Evolutionary conservation across 2,888 invertebrate genomes (phyloP), one percentile per base, ranked within the genome.

Genomic region (Eudemis profundana): DNA sequence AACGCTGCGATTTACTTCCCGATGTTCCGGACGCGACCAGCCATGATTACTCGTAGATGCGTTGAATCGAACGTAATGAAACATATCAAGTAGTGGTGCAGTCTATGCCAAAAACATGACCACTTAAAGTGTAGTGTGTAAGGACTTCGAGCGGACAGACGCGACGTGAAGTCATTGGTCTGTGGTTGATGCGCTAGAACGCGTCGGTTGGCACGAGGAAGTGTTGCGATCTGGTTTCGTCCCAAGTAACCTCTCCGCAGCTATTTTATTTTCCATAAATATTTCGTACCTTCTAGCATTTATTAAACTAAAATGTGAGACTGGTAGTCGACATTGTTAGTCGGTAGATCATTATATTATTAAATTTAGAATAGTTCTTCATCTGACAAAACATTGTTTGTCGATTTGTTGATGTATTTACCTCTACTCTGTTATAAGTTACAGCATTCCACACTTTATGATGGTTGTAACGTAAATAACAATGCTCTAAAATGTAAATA

Each of bases 291-390:
- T 90, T 89, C 86, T 91, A 90, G 88, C 87, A 87, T 88, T 87
- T 88, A 88, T 88, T 85, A 84, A 86, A 89, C 90, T 90, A 91
- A 90, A 89, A 91, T 90, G 90, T 92, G 91, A 92, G 92, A 92
- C 92, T 92, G 92, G 91, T 92, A 91, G 91, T 90, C 91, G 82
- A 89, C 90, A 90, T 90, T 91, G 83, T 89, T 92, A 92, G 90
- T 86, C 86, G 80, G 85, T 92, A 91, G 90, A 84, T 82, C 84
- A 83, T 89, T 88, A 89, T 84, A 88, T 87, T 83, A 86, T 85
- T 89, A 87, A 89, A 89, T 87, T 84, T 77, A 83, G 75, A 76
- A 82, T 84, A 84, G 80, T 81, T 81, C 84, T 88, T 90, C 78
- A 83, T 91, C 89, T 89, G 81, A 84, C 83, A 77, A 85, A 85